Conservation (phyloP, 2,797 vertebrate species). For the Morus bassanus region DNA sequence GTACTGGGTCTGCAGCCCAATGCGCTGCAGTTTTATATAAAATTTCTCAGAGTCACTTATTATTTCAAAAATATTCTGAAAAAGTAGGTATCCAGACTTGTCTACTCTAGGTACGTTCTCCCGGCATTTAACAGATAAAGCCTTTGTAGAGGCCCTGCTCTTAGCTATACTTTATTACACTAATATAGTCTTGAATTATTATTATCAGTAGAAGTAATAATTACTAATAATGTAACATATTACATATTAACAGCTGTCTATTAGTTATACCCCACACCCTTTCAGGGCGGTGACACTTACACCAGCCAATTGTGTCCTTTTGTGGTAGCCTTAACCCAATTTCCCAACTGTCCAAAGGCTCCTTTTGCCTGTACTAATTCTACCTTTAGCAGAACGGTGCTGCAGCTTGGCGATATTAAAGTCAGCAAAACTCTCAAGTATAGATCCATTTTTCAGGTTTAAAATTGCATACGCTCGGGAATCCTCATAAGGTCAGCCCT, state of each 20-base stretch:
- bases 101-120: not conserved
- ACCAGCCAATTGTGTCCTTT: not conserved
- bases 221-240: not conserved
- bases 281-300: not conserved
- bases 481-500: not conserved
- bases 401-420: not conserved
- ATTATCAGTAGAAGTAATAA: not conserved
- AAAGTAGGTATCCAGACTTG: not conserved
- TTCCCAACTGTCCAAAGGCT: not conserved
- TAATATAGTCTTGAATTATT: not conserved
- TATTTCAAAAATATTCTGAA: not conserved
- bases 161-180: not conserved
- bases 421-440: not conserved
- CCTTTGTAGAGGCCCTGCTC: not conserved
- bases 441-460: not conserved
- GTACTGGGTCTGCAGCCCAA: not conserved
- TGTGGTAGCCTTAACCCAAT: not conserved
- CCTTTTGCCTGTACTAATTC: not conserved
- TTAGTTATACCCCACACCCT: not conserved
- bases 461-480: not conserved
- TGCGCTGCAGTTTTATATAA: fast-evolving
- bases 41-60: not conserved
- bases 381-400: not conserved
- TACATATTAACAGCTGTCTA: not conserved
- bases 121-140: not conserved